Conservation (phyloP, 2,113 vertebrate genomes). For the Oenanthe oenanthe region DNA sequence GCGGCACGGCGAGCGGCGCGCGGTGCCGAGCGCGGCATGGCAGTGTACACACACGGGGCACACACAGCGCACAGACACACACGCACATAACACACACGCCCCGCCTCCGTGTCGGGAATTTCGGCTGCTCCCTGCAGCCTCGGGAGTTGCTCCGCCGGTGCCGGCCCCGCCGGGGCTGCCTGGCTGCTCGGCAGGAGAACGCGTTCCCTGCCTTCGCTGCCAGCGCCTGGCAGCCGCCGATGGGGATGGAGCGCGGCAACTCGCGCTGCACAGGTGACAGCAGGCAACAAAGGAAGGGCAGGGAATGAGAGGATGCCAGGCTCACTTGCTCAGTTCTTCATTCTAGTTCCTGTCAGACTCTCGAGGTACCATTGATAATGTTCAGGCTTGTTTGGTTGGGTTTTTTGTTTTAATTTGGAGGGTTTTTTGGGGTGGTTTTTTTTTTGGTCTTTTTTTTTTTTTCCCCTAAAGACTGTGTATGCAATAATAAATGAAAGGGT, state of each 20-base stretch:
- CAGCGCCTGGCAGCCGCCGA: neutral
- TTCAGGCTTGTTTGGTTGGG: neutral
- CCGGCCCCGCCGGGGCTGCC: neutral
- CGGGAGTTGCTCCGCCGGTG: neutral
- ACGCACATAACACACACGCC: neutral
- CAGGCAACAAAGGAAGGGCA: slow-evolving; percentile 49
- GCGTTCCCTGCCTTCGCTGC: neutral
- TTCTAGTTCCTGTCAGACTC: neutral
- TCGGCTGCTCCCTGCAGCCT: neutral
- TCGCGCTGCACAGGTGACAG: slow-evolving; percentile 33
- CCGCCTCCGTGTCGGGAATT: slow-evolving; percentile 18
- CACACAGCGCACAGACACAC: neutral
- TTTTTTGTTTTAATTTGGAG: neutral
- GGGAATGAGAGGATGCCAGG: neutral
- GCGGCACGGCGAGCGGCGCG: neutral
- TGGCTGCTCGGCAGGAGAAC: neutral
- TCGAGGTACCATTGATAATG: neutral
- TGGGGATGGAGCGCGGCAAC: neutral
- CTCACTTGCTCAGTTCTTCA: neutral
- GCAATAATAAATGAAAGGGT: neutral
- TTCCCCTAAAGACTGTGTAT: neutral
- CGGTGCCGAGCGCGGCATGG: slow-evolving; percentile 6
- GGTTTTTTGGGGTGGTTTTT: neutral
- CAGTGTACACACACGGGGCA: neutral
- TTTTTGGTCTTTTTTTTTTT: neutral